Evolutionary conservation across 2,797 vertebrate genomes (phyloP).

Genomic region (Hypotaenidia philippensis): DNA sequence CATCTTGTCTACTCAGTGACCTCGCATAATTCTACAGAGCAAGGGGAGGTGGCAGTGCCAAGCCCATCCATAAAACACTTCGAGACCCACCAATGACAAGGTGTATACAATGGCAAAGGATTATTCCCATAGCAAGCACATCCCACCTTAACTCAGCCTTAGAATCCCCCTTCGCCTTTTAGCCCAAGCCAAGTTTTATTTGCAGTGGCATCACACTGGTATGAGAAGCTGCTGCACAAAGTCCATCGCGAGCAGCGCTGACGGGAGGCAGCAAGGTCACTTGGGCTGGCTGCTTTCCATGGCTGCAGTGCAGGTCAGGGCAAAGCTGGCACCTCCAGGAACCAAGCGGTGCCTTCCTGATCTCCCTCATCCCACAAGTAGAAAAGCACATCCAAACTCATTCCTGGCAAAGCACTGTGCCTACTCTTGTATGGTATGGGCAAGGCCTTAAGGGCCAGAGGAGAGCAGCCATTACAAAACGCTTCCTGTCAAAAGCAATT

Average conservation of each 20-base stretch:
- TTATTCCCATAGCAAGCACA: rapidly evolving
- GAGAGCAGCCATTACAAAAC: background rate
- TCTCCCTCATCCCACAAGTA: background rate
- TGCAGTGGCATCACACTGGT: background rate
- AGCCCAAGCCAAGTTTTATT: background rate
- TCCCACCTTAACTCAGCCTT: background rate
- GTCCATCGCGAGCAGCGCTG: rapidly evolving
- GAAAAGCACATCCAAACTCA: background rate
- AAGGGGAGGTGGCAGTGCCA: background rate
- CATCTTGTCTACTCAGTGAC: background rate
- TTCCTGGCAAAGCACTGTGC: background rate
- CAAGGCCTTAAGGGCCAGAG: background rate
- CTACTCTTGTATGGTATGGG: background rate
- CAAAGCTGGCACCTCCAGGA: background rate
- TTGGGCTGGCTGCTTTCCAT: background rate
- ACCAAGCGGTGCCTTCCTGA: rapidly evolving
- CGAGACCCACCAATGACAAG: background rate
- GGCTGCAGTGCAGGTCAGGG: background rate
- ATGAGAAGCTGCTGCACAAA: rapidly evolving
- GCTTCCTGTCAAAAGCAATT: background rate
- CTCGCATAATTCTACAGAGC: background rate
- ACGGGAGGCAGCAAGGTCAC: background rate
- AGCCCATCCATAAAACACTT: background rate
- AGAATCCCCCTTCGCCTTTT: background rate
- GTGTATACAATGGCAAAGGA: background rate